These are phyloP conservation scores for Drosophila mimetica DNA, from an alignment of 2,888 invertebrate genomes.

Conservation along the genomic window DNA sequence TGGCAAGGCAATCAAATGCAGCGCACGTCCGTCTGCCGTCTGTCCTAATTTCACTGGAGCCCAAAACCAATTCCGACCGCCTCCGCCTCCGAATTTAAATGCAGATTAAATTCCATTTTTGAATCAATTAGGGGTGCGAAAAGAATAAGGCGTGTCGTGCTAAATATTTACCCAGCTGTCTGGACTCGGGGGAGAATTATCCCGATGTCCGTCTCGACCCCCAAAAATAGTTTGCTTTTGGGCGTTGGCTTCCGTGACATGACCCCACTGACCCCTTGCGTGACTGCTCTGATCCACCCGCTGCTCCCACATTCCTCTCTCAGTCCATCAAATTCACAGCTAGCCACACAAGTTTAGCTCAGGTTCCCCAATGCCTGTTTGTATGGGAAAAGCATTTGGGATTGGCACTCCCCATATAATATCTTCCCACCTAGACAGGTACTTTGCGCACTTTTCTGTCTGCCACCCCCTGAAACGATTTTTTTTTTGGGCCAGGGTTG, in stretches of 20 bases:
- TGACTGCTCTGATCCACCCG: conserved; percentile 22
- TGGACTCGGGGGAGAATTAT: conserved; percentile 30
- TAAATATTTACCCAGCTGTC: conserved; percentile 58
- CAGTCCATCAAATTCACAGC: too few species aligned
- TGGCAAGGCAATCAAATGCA: conserved; percentile 26
- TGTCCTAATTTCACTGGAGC: conserved; percentile 14
- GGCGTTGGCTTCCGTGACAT: conserved; percentile 52
- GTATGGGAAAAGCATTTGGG: conserved; percentile 34
- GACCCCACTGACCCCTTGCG: conserved; percentile 21
- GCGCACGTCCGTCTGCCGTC: conserved; percentile 29
- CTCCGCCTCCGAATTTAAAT: conserved; percentile 38
- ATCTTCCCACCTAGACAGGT: conserved; percentile 26
- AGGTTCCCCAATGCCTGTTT: conserved; percentile 60
- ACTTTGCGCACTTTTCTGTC: conserved; percentile 28
- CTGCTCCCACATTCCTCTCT: conserved; percentile 6
- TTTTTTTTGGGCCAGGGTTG: conserved; percentile 2
- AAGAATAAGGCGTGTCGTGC: conserved; percentile 49
- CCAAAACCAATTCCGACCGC: conserved; percentile 28
- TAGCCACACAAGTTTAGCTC: conserved; percentile 32
- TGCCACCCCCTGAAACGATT: conserved; percentile 8
- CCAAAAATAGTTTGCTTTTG: conserved; percentile 53
- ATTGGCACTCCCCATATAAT: conserved; percentile 8
- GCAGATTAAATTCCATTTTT: conserved; percentile 59
- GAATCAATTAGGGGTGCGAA: conserved; percentile 64
- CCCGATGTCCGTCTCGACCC: conserved; percentile 23